A percentile compares a stretch with the other conserved stretches of the same genome.
Conservation (phyloP, 2,113 vertebrate species). For the Boulengeromyrus knoepffleri region DNA sequence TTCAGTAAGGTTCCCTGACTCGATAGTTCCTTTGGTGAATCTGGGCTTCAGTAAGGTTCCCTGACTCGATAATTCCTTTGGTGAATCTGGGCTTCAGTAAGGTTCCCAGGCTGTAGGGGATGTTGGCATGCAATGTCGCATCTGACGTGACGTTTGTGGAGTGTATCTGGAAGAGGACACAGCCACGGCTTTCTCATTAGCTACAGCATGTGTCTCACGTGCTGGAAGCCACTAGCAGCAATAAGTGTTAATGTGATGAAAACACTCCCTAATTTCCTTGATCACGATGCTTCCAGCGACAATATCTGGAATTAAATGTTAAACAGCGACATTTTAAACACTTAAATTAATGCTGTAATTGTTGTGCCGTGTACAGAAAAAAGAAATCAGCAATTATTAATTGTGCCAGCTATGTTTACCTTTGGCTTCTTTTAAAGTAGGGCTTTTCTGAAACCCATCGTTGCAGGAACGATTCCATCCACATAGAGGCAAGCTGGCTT, state of each 20-base stretch:
- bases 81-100: background rate
- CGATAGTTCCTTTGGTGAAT: no score
- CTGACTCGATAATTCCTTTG: no score
- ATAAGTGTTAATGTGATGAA: background rate
- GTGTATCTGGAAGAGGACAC: background rate
- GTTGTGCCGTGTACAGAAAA: background rate
- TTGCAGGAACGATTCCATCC: background rate
- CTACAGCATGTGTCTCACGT: background rate
- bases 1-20: no score
- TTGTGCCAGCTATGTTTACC: background rate
- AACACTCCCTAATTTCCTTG: background rate
- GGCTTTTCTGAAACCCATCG: background rate
- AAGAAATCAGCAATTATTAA: background rate
- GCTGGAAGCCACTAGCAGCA: background rate
- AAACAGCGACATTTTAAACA: background rate
- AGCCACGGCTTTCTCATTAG: background rate
- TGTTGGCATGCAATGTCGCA: background rate
- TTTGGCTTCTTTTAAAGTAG: background rate
- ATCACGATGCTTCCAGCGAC: background rate
- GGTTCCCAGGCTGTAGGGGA: background rate
- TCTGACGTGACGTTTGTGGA: background rate
- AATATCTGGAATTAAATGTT: background rate
- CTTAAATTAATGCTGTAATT: background rate
- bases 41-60: no score
- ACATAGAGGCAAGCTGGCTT: background rate